Base-by-base conservation (phyloP, 2,797 vertebrate species). In the Tragelaphus oryx region DNA sequence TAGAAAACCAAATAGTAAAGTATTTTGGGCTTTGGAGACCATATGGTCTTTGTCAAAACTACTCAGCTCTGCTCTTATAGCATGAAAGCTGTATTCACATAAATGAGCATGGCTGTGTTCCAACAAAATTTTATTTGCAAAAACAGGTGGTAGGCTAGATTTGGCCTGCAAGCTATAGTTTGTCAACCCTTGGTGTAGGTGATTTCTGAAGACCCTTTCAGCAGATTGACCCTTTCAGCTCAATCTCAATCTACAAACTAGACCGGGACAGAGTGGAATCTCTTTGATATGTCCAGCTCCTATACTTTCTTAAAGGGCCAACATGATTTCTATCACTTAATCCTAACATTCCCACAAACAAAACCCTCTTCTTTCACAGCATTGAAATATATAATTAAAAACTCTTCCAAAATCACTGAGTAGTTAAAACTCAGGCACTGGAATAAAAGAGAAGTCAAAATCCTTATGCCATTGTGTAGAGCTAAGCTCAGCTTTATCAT, bases 11-110 rank as follows among this genome's bases (percentile, higher is more conserved):
- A 44, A 84, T 12, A 74, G 20, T 60, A 84, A 84, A 83, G 83
- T 28, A 75, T 50, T 75, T 71, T 37, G 44, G 41, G 28, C 20
- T 83, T 54, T 59, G 20, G 41, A 28, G 20, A 18, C 80, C 54
- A 65, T 68, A 30, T 1, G 17, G 16, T 60, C 65, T 83, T 54
- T 76, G 48, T 71, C 13, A 83, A 87, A 87, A 75, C 17, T 22
- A 87, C 16, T 89, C 30, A 57, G 11, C 24, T 91, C 52, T 26
- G 33, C 44, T 88, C 75, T 55, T 48, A 2, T 33, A 75, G 65
- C 30, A 41, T 1, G 20, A 87, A 95, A 88, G 33, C 62, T 74
- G 30, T 18, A 44, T 44, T 33, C 50, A 81, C 60, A 94, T 44
- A 71, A 81, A 59, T 52, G 50, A 68, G 52, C 22, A 41, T 68